A percentile compares a stretch with the other conserved stretches of the same genome.
Conservation (phyloP, 2,797 vertebrate genomes). For the Anabas testudineus region DNA sequence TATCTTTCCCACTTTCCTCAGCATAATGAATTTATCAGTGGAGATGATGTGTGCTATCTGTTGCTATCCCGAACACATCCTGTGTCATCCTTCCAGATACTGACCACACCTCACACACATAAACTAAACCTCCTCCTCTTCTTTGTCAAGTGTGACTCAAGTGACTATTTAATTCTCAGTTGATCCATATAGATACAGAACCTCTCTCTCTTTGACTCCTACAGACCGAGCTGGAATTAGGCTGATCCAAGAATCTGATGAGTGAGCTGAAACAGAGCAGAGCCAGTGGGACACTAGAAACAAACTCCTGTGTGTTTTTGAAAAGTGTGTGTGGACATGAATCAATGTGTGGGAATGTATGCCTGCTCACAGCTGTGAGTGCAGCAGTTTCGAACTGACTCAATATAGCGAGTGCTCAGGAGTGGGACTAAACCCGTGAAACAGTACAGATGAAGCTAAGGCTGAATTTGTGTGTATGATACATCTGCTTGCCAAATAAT, state of each 20-base stretch:
- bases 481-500: not conserved
- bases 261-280: constrained; percentile 23
- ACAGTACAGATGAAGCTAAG: constrained; percentile 25
- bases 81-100: not conserved
- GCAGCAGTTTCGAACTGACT: constrained; percentile 23
- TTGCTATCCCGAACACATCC: constrained; percentile 9
- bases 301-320: constrained; percentile 22
- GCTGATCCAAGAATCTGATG: constrained; percentile 30
- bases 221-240: constrained; percentile 33
- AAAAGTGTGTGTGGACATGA: constrained; percentile 19
- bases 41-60: constrained; percentile 17
- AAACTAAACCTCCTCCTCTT: constrained; percentile 10
- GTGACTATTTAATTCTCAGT: constrained; percentile 36
- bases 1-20: not conserved
- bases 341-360: constrained; percentile 46
- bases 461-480: not conserved
- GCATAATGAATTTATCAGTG: constrained; percentile 43
- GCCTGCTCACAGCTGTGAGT: constrained; percentile 50
- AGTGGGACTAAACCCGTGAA: constrained; percentile 17
- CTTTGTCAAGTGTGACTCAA: constrained; percentile 18
- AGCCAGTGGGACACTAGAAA: constrained; percentile 31
- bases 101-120: constrained; percentile 16
- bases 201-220: constrained; percentile 24
- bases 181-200: constrained; percentile 29
- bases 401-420: not conserved